Conservation (phyloP, 1,140 invertebrate genomes). For the Drosophila bifasciata region DNA sequence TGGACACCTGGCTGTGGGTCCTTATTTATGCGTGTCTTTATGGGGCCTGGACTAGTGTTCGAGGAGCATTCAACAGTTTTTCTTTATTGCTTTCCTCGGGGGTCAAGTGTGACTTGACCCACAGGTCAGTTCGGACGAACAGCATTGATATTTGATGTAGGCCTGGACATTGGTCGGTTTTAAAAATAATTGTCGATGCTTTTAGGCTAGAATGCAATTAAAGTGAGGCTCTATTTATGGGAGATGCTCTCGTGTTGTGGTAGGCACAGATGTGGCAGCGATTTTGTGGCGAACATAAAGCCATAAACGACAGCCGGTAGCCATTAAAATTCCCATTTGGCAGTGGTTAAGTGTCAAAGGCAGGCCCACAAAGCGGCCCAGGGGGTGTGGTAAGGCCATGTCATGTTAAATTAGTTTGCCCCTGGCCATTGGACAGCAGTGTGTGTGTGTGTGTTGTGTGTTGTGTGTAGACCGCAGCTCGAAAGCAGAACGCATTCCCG, state of each 20-base stretch:
- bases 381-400: slow-evolving; percentile 10
- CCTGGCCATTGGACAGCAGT: slow-evolving; percentile 1
- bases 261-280: slow-evolving; percentile 23
- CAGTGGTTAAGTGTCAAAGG: slow-evolving; percentile 59
- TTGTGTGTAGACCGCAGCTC: too few relatives aligned
- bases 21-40: slow-evolving; percentile 47
- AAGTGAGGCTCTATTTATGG: slow-evolving; percentile 11
- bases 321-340: slow-evolving; percentile 51
- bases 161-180: slow-evolving; percentile 11
- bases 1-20: slow-evolving; percentile 46
- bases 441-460: not conserved
- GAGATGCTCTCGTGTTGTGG: slow-evolving; percentile 1
- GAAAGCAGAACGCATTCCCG: slow-evolving; percentile 20
- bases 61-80: slow-evolving; percentile 45
- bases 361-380: slow-evolving; percentile 10
- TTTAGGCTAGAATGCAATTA: slow-evolving; percentile 41
- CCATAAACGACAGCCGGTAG: slow-evolving; percentile 36
- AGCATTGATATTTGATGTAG: slow-evolving; percentile 24
- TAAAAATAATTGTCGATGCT: slow-evolving; percentile 50
- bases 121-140: not conserved
- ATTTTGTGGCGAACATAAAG: slow-evolving; percentile 23
- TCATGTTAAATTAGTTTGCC: slow-evolving; percentile 38
- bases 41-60: not conserved
- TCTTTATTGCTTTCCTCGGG: slow-evolving; percentile 16
- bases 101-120: too few relatives aligned